Conservation (phyloP, 64 coral and sea anemone genomes). For the Stichodactyla helianthus region DNA sequence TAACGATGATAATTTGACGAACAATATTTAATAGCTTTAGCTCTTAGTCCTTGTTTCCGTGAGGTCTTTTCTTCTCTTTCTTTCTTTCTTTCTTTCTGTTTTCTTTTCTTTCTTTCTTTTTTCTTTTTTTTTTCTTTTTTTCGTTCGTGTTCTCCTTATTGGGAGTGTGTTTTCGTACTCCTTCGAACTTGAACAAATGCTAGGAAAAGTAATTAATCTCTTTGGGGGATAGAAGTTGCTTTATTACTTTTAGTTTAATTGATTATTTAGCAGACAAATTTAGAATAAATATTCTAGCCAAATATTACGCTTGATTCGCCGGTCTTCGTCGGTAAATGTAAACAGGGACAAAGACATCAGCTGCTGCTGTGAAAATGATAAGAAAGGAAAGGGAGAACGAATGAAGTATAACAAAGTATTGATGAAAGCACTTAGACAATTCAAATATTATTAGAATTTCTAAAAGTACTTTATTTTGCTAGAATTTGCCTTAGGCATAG, state of each 20-base stretch:
- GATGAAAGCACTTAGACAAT: background rate
- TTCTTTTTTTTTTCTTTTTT: background rate
- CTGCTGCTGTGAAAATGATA: background rate
- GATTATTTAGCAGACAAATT: background rate
- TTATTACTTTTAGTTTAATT: background rate
- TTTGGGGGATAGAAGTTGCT: background rate
- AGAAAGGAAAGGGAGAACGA: too few species aligned
- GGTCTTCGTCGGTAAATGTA: background rate
- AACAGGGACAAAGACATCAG: background rate
- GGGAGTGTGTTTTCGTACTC: background rate
- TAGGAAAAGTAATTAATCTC: background rate
- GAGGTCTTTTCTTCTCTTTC: too few species aligned
- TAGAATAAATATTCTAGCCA: background rate
- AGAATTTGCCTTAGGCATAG: background rate
- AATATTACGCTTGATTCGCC: background rate
- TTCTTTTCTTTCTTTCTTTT: too few species aligned
- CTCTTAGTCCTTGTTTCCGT: too few species aligned
- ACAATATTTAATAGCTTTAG: too few species aligned
- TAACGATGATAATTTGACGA: too few species aligned
- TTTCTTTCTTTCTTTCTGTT: background rate
- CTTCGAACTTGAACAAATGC: background rate
- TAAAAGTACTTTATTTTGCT: background rate
- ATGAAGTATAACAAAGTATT: background rate
- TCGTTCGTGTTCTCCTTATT: background rate
- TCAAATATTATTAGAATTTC: background rate